Conservation (phyloP, 2,113 vertebrate genomes). For the Tautogolabrus adspersus region DNA sequence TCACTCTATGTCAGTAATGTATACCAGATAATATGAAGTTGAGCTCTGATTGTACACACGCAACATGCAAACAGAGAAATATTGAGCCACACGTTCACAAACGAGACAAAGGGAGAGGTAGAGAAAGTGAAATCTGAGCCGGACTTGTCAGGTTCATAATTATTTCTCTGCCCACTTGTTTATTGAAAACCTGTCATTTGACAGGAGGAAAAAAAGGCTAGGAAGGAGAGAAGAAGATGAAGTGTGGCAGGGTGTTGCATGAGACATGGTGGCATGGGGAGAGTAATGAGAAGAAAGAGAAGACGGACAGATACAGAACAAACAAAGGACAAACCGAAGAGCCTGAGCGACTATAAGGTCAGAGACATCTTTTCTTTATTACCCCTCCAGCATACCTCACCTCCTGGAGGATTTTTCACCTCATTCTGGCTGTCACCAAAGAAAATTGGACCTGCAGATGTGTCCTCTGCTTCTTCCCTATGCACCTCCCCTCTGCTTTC, state of each 20-base stretch:
- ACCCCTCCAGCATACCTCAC: constrained; percentile 49
- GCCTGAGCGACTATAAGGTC: constrained; percentile 43
- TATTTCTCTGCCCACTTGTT: constrained; percentile 45
- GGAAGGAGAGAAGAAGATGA: neutral
- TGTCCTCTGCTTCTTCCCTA: constrained; percentile 42
- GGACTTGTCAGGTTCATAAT: constrained; percentile 50
- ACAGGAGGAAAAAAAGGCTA: constrained; percentile 18
- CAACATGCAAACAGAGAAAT: constrained; percentile 59
- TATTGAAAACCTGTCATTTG: constrained; percentile 53
- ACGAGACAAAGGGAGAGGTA: constrained; percentile 15
- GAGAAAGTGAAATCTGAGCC: constrained; percentile 45
- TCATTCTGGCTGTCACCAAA: constrained; percentile 68
- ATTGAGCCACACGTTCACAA: constrained; percentile 35
- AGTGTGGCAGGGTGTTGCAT: constrained; percentile 5
- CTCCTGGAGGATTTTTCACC: constrained; percentile 66
- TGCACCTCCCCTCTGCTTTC: constrained; percentile 13
- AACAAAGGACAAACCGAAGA: constrained; percentile 60
- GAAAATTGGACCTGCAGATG: constrained; percentile 68
- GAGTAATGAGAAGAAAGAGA: constrained; percentile 38
- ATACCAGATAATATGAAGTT: constrained; percentile 24
- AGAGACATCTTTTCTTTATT: constrained; percentile 65
- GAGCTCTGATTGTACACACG: constrained; percentile 52
- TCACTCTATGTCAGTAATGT: constrained; percentile 39
- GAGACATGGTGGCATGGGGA: constrained; percentile 24
- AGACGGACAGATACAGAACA: constrained; percentile 53